Evolutionary conservation across 2,797 vertebrate genomes (phyloP), one percentile per base, ranked within the genome.

Genomic region (Simalia tracyae): DNA sequence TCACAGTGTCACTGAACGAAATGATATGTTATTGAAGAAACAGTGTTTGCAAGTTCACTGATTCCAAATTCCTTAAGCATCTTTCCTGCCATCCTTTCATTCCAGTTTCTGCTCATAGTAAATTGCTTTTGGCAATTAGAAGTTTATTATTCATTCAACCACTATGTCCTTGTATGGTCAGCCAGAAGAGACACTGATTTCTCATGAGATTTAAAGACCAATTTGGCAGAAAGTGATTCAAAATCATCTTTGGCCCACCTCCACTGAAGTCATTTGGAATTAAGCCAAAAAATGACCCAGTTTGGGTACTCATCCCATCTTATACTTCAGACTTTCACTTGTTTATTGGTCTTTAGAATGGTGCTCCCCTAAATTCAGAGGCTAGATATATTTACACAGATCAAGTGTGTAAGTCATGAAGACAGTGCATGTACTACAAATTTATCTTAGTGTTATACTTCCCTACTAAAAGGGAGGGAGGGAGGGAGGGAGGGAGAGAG

Each of bases 201-300:
- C 54, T 85, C 84, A 22, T 72, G 57, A 92, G 60, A 87, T 92
- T 91, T 95, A 92, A 86, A 95, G 63, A 36, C 93, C 5, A 61
- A 86, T 12, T 0, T 89, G 60, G 85, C 89, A 94, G 60, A 6
- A 28, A 90, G 2, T 14, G 60, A 91, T 84, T 60, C 89, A 66
- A 36, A 84, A 88, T 85, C 92, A 90, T n/a, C 56, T 66, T 14
- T 93, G 90, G 66, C 92, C 64, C 26, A 3, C 9, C 14, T 28
- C 68, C 61, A 19, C 0, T 76, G 64, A 42, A 93, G 87, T 26
- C 92, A 68, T 59, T 84, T 86, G n/a, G 57, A 66, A 46, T 46
- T 85, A 85, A 87, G 24, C 59, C 81, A 76, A 63, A 50, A 4
- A 81, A 61, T 60, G 26, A 92, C 12, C 63, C 54, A 36, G 22